Evolutionary conservation across 2,797 vertebrate species (phyloP).

Genomic region (Pterois miles): DNA sequence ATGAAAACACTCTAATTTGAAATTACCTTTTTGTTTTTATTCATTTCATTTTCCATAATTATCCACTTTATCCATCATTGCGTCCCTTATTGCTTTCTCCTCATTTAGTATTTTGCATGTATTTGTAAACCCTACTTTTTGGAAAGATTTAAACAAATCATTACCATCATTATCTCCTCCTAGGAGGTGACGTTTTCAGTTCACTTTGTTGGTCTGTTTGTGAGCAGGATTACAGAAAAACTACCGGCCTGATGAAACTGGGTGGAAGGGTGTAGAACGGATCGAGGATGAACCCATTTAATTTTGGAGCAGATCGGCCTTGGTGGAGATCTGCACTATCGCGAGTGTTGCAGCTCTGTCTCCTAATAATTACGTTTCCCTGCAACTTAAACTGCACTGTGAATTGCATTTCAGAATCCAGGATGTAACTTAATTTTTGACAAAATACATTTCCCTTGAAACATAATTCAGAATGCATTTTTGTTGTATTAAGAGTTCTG

Average conservation of each 20-base stretch:
- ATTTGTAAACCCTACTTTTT: neutral
- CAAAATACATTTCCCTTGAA: no score
- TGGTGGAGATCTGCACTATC: neutral
- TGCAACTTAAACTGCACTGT: no score
- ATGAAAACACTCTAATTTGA: no score
- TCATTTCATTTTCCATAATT: slow-evolving; percentile 7
- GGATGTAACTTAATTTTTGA: no score
- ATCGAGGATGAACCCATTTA: neutral
- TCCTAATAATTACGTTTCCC: no score
- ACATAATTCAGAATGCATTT: no score
- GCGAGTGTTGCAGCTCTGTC: neutral
- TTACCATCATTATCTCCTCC: neutral
- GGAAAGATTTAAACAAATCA: neutral
- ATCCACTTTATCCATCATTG: neutral
- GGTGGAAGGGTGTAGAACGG: no score
- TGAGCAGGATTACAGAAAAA: neutral
- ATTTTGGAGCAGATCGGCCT: neutral
- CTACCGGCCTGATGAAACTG: no score
- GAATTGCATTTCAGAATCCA: no score
- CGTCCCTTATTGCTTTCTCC: neutral
- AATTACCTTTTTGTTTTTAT: neutral
- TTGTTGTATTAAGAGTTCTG: neutral
- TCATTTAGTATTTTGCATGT: neutral
- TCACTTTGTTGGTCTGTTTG: neutral
- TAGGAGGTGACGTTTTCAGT: neutral